Evolutionary conservation across 2,888 invertebrate species (phyloP).

Genomic region (Hecatera dysodea): DNA sequence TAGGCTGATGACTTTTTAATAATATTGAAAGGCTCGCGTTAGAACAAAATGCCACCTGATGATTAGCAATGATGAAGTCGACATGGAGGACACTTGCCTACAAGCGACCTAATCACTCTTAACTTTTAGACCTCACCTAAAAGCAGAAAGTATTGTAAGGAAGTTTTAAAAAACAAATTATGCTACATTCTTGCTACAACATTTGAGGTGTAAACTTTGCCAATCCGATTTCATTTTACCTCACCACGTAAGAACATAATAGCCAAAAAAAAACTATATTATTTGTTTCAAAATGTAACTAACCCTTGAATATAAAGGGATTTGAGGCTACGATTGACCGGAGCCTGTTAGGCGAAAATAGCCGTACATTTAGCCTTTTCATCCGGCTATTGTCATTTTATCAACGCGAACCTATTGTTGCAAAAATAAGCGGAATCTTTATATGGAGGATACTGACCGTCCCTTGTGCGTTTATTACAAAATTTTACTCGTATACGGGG

Average conservation of each 20-base stretch:
- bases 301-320: constrained; percentile 18
- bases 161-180: no score
- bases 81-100: no score
- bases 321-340: constrained; percentile 8
- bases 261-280: background rate
- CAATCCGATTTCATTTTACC: background rate
- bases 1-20: no score
- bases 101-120: no score
- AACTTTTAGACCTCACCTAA: no score
- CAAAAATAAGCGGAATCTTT: constrained; percentile 47
- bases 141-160: no score
- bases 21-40: no score
- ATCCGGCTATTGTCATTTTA: constrained; percentile 30
- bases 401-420: constrained; percentile 46
- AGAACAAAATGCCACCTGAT: no score
- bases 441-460: background rate
- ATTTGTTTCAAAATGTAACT: constrained; percentile 28
- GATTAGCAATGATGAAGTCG: no score
- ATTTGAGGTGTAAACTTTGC: no score
- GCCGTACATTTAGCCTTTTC: constrained; percentile 10
- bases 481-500: constrained; percentile 5
- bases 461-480: constrained; percentile 2
- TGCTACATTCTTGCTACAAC: background rate
- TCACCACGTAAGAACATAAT: background rate
- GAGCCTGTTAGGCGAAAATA: constrained; percentile 21